phyloP scores from a whole-genome alignment of 2,797 vertebrate genomes.

The Premnoplex brunnescens region DNA sequence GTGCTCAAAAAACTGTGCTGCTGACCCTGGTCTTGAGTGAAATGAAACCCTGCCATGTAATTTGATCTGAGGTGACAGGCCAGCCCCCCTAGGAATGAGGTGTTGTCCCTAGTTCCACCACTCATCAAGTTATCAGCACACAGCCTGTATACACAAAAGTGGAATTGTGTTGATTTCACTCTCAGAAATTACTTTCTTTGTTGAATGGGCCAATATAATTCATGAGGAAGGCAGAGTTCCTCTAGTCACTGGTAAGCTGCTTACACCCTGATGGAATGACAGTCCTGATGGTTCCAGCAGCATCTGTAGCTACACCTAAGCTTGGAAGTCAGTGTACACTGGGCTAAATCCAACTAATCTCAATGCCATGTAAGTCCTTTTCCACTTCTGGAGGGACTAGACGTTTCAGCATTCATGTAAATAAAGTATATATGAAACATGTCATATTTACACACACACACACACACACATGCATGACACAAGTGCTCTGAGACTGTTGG shows the following conservation, averaged over 20 bases:
- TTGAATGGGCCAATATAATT: too few relatives aligned
- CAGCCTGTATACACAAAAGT: neutral
- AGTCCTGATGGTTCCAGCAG: neutral
- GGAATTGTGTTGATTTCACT: neutral
- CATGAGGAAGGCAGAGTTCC: neutral
- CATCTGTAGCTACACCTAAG: neutral
- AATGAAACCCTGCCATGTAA: accelerated
- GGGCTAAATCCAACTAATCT: neutral
- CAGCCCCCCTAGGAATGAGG: accelerated
- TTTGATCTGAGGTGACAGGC: accelerated
- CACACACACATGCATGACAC: neutral
- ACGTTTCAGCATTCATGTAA: neutral
- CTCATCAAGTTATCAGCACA: neutral
- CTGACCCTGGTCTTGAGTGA: neutral
- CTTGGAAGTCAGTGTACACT: neutral
- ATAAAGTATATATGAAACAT: neutral
- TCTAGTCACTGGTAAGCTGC: neutral
- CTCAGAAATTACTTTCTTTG: neutral
- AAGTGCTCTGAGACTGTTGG: neutral
- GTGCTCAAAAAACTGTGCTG: neutral
- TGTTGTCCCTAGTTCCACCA: neutral
- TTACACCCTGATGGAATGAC: neutral
- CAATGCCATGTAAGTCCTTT: neutral
- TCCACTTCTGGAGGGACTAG: neutral
- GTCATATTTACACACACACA: neutral